Evolutionary conservation across 2,888 invertebrate species (phyloP).

Genomic region (Ptychoptera albimana): DNA sequence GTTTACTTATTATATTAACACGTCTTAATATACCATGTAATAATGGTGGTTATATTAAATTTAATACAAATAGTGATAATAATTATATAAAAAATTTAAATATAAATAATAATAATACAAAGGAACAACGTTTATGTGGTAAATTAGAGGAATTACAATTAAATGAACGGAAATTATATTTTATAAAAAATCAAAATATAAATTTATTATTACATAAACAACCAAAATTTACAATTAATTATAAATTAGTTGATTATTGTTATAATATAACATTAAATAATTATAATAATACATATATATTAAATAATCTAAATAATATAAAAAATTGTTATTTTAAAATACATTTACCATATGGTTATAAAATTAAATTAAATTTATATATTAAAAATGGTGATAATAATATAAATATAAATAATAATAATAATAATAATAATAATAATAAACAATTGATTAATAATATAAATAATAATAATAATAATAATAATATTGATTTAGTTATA

Average conservation of each 20-base stretch:
- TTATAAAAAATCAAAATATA: slow-evolving; percentile 23
- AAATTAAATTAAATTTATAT: slow-evolving; percentile 39
- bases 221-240: slow-evolving; percentile 49
- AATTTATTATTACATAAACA: slow-evolving; percentile 41
- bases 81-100: too few species aligned
- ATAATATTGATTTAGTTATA: not conserved
- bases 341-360: slow-evolving; percentile 53
- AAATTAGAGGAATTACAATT: slow-evolving; percentile 50
- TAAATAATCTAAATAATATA: slow-evolving; percentile 37
- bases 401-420: not conserved
- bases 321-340: slow-evolving; percentile 51
- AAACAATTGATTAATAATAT: too few species aligned
- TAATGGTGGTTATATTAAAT: slow-evolving; percentile 41
- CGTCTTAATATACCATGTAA: slow-evolving; percentile 55
- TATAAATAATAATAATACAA: slow-evolving; percentile 18
- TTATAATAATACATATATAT: slow-evolving; percentile 47
- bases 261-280: slow-evolving; percentile 49
- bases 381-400: not conserved
- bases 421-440: not conserved
- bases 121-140: slow-evolving; percentile 38
- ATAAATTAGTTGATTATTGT: slow-evolving; percentile 53
- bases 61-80: slow-evolving; percentile 19
- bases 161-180: slow-evolving; percentile 43
- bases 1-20: slow-evolving; percentile 46
- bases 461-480: not conserved